Evolutionary conservation across 1,140 invertebrate genomes (phyloP).

Genomic region (Prorops nasuta): DNA sequence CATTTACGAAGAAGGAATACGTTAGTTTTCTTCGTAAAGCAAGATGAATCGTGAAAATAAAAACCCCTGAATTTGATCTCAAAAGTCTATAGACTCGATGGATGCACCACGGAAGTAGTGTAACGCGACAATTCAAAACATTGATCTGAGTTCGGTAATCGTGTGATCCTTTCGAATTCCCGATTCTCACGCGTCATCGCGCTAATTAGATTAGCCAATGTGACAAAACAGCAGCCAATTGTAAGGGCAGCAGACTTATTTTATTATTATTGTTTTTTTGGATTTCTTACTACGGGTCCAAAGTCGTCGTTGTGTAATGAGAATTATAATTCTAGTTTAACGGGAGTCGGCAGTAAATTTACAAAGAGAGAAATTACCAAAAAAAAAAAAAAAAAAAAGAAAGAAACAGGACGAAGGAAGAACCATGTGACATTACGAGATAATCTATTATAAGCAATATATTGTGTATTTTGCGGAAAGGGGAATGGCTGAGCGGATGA

Average conservation of each 20-base stretch:
- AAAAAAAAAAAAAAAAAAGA: neutral
- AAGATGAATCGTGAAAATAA: too few relatives aligned
- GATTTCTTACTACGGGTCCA: conserved; percentile 51
- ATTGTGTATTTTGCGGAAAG: conserved; percentile 15
- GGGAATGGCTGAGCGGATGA: conserved; percentile 3
- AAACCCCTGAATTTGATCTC: too few relatives aligned
- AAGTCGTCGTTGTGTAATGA: conserved; percentile 44
- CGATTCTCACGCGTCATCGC: neutral
- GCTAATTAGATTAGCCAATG: neutral
- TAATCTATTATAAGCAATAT: conserved; percentile 35
- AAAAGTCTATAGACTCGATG: too few relatives aligned
- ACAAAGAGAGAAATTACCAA: conserved; percentile 13
- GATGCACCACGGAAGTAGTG: neutral
- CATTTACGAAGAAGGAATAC: too few relatives aligned
- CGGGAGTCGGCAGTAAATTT: conserved; percentile 19
- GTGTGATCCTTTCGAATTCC: conserved; percentile 12
- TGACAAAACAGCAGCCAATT: too few relatives aligned
- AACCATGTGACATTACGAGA: conserved; percentile 29
- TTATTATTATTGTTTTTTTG: conserved; percentile 21
- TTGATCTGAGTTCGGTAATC: neutral
- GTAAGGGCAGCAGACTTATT: too few relatives aligned
- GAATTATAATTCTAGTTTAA: conserved; percentile 16
- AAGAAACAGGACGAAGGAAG: conserved; percentile 2
- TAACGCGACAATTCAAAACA: neutral
- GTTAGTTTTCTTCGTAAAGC: too few relatives aligned